These are phyloP conservation scores for Trinorchestia longiramus DNA, from an alignment of 1,140 invertebrate species.

Conservation along the genomic window DNA sequence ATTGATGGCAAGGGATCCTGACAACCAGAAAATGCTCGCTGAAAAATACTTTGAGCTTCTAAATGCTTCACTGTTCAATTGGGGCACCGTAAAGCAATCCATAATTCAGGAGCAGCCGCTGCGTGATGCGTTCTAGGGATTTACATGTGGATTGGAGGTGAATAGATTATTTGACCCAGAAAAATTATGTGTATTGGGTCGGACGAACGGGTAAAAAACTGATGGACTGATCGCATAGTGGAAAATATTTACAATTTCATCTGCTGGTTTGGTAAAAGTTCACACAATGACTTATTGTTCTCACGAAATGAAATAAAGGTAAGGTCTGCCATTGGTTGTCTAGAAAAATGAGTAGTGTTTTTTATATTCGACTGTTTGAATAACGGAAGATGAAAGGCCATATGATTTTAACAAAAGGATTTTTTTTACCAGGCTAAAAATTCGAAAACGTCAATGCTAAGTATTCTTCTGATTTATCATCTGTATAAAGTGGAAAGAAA, in stretches of 20 bases:
- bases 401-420: no score
- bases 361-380: no score
- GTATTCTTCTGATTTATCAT: no score
- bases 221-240: background rate
- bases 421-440: no score
- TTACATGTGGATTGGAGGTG: background rate
- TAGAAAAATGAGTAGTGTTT: no score
- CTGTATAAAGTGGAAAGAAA: no score
- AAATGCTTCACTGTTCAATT: background rate
- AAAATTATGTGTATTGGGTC: background rate
- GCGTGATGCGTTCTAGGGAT: background rate
- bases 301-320: background rate
- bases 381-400: no score
- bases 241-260: background rate
- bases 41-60: background rate
- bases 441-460: no score
- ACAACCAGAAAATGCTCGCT: background rate
- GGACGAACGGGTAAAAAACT: background rate
- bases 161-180: background rate
- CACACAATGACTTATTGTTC: background rate
- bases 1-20: background rate
- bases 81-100: background rate
- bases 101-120: background rate
- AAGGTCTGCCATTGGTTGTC: no score
- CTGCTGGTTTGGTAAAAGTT: background rate